Conservation (phyloP, 2,113 vertebrate species). For the Nycticryphes semicollaris region DNA sequence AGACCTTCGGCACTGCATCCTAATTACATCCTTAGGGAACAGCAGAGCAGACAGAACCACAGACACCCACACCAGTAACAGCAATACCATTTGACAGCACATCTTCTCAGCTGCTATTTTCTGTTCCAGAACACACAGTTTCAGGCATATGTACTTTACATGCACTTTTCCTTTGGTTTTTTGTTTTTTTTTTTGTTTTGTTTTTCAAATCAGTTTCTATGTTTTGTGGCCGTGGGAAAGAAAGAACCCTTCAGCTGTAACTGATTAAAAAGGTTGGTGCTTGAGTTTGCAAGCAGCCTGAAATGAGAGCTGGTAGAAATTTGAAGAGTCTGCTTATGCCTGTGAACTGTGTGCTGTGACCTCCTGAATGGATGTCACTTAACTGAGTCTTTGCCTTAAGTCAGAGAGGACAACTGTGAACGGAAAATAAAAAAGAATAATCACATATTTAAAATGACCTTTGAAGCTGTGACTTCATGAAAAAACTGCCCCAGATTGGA, state of each 20-base stretch:
- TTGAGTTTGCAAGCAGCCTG: conserved; percentile 16
- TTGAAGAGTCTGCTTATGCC: neutral
- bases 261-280: conserved; percentile 30
- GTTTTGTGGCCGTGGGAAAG: conserved; percentile 31
- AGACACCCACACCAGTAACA: neutral
- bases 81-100: neutral
- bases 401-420: neutral
- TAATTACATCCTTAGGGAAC: conserved; percentile 38
- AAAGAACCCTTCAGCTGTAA: conserved; percentile 33
- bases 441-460: neutral
- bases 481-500: neutral
- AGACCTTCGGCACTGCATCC: neutral
- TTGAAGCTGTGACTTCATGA: neutral
- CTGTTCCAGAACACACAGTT: conserved; percentile 16
- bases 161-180: neutral
- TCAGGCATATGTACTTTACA: neutral
- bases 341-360: neutral
- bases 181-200: neutral
- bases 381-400: neutral
- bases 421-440: neutral
- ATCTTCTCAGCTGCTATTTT: neutral
- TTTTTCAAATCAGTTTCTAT: neutral
- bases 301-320: neutral
- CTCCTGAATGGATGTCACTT: neutral
- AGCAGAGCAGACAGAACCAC: neutral